Base-by-base conservation (phyloP, 1,140 invertebrate species). In the Diprion similis region DNA sequence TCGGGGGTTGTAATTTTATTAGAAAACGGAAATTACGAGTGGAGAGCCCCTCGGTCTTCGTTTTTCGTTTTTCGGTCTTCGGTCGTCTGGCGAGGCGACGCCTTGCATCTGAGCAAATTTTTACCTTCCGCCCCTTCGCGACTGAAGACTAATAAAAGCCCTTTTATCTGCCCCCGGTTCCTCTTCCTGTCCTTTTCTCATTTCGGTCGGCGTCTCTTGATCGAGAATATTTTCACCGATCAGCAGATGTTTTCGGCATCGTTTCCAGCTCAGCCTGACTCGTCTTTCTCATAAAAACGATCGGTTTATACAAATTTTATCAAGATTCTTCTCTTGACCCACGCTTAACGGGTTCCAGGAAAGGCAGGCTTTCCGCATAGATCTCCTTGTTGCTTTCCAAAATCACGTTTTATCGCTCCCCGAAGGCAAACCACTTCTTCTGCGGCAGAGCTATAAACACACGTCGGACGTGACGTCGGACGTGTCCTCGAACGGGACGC, bases 361-460 rank as follows among this genome's bases (percentile, higher is more conserved):
- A 4, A 17, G 51, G n/a, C 24, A 37, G 2, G 51, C 51, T 59
- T 59, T 59, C 51, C n/a, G 24, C 24, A 37, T 37, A 37, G 24
- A 37, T 37, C 24, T 17, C 51, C n/a, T 13, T 59, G 51, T 59
- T 59, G 51, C 51, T 59, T 15, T 17, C 11, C 11, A 17, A 59
- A 59, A 59, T 59, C 51, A 59, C 51, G 51, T 59, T 59, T 59
- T 59, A 59, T 59, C 51, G 51, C n/a, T 59, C 51, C 51, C 51
- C n/a, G 24, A 37, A 37, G 51, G 51, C n/a, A 17, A 59, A 59
- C 51, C 51, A 59, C 51, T 59, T 59, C n/a, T 59, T 8, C n/a
- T 17, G 24, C 24, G 24, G 24, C 24, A 37, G n/a, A 59, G 51
- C 51, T 59, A 37, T 37, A 37, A 37, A 37, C 24, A 37, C 24